These are phyloP conservation scores for Mesitornis unicolor DNA, from an alignment of 2,113 vertebrate genomes.

Conservation along the genomic window DNA sequence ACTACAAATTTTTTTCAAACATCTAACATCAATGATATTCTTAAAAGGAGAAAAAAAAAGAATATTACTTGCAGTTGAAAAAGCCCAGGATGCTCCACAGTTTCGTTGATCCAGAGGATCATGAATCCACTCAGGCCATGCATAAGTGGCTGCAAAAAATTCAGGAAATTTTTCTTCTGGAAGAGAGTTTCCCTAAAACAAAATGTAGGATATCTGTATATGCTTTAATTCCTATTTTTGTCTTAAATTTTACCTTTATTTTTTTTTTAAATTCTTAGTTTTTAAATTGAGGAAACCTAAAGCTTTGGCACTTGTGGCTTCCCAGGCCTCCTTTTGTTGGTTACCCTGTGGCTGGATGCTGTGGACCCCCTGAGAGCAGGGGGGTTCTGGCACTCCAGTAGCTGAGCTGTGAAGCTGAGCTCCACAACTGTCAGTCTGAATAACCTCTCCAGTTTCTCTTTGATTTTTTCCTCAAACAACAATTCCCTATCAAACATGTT, in stretches of 20 bases:
- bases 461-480: neutral
- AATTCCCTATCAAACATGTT: neutral
- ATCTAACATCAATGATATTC: neutral
- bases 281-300: neutral
- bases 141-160: slow-evolving; percentile 73
- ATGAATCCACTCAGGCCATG: slow-evolving; percentile 78
- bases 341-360: neutral
- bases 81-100: slow-evolving; percentile 81
- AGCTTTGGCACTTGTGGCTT: neutral
- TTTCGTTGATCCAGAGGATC: slow-evolving; percentile 77
- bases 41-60: neutral
- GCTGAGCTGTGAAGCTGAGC: neutral
- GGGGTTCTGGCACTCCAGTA: fast-evolving
- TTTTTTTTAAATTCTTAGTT: neutral
- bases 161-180: slow-evolving; percentile 65
- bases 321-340: fast-evolving
- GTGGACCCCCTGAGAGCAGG: neutral
- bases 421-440: neutral
- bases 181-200: slow-evolving; percentile 58
- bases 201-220: neutral
- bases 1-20: neutral
- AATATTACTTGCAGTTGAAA: slow-evolving; percentile 80
- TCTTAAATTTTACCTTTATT: neutral
- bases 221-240: neutral
- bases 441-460: neutral